Percentiles rank a stretch among this genome's conserved stretches.
Evolutionary conservation across 2,888 invertebrate species (phyloP).

Genomic region (Ptychoptera albimana): DNA sequence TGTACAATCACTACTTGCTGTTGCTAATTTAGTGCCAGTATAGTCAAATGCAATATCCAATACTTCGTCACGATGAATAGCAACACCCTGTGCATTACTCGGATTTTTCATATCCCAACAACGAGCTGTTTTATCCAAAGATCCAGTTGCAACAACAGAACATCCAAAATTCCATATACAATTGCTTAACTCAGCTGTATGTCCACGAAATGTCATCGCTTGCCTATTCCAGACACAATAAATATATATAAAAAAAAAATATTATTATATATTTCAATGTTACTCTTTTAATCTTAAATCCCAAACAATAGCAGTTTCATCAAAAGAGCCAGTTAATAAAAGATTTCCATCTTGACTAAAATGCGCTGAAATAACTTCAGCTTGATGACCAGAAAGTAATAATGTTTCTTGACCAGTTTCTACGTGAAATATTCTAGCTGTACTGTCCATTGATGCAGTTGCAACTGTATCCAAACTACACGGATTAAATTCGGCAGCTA

Average conservation of each 20-base stretch:
- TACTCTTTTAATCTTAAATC: slow-evolving; percentile 49
- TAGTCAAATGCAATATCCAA: slow-evolving; percentile 62
- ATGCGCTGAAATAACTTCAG: slow-evolving; percentile 57
- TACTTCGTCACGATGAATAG: slow-evolving; percentile 51
- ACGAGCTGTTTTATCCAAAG: slow-evolving; percentile 51
- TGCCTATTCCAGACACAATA: background rate
- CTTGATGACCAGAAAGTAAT: slow-evolving; percentile 48
- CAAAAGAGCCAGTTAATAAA: slow-evolving; percentile 65
- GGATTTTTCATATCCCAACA: slow-evolving; percentile 50
- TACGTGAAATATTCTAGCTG: slow-evolving; percentile 53
- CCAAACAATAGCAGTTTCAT: slow-evolving; percentile 59
- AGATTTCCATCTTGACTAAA: slow-evolving; percentile 53
- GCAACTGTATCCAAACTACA: slow-evolving; percentile 42
- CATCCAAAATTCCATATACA: slow-evolving; percentile 53
- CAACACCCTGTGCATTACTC: slow-evolving; percentile 39
- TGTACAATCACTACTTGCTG: slow-evolving; percentile 59
- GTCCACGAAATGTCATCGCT: slow-evolving; percentile 29
- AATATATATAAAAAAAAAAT: background rate
- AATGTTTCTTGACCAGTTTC: slow-evolving; percentile 47
- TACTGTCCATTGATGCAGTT: slow-evolving; percentile 63
- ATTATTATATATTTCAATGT: slow-evolving; percentile 7
- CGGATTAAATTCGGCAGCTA: slow-evolving; percentile 51
- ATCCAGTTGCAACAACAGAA: slow-evolving; percentile 48
- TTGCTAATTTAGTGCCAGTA: slow-evolving; percentile 53
- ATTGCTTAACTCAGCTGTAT: slow-evolving; percentile 50